phyloP scores from a whole-genome alignment of 2,888 invertebrate species.

The Hedya salicella region DNA sequence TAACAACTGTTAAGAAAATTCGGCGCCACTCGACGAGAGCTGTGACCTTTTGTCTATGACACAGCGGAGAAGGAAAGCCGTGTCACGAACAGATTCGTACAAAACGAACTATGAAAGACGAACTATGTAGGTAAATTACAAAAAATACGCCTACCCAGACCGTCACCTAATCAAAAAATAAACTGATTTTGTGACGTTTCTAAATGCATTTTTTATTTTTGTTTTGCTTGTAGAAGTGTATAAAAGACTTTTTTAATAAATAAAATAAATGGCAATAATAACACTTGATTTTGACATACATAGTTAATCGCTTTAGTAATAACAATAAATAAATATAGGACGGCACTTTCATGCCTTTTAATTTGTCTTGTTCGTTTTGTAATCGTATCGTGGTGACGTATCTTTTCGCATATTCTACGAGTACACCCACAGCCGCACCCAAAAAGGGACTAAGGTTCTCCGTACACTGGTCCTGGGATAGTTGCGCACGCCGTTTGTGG shows the following conservation, averaged over 20 bases:
- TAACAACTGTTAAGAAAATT: conserved; percentile 51
- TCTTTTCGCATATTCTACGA: neutral
- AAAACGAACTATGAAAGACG: neutral
- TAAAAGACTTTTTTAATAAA: too few species aligned
- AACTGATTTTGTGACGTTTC: too few species aligned
- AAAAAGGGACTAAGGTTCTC: conserved; percentile 50
- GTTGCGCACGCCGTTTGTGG: conserved; percentile 59
- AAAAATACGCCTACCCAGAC: too few species aligned
- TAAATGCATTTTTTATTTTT: too few species aligned
- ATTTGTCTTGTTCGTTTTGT: too few species aligned
- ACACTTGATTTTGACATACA: too few species aligned
- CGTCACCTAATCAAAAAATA: too few species aligned
- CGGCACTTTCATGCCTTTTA: too few species aligned
- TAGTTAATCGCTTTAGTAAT: too few species aligned
- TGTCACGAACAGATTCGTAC: neutral
- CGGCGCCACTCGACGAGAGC: conserved; percentile 23
- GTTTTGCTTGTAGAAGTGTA: too few species aligned
- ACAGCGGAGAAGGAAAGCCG: neutral
- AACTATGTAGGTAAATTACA: neutral
- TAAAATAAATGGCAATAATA: too few species aligned
- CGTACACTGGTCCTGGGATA: conserved; percentile 53
- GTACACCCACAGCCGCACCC: neutral
- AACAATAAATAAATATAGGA: too few species aligned
- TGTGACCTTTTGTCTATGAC: conserved; percentile 35
- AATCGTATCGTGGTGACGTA: neutral